These are phyloP conservation scores for Argopecten irradians DNA, from an alignment of 1,140 invertebrate species.

Conservation along the genomic window DNA sequence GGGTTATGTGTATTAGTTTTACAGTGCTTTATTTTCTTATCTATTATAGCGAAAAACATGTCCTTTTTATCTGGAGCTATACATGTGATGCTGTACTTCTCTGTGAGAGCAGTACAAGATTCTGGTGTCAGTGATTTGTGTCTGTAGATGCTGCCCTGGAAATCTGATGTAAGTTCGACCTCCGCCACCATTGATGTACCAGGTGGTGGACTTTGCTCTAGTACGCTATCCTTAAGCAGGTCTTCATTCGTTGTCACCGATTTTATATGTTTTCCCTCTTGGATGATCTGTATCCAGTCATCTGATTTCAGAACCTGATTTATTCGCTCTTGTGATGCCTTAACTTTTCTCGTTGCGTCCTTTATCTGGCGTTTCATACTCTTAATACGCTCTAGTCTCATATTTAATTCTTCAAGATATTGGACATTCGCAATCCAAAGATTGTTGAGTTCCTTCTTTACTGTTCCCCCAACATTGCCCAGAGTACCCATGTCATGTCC, in stretches of 20 bases:
- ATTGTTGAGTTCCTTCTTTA: neutral
- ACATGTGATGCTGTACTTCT: neutral
- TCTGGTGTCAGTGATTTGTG: neutral
- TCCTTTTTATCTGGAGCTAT: neutral
- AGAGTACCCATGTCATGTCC: neutral
- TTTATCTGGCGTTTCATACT: neutral
- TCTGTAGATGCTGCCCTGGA: neutral
- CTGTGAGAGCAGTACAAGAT: neutral
- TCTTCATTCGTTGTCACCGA: neutral
- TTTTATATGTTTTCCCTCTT: neutral
- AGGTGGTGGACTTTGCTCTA: neutral
- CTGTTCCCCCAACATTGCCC: neutral
- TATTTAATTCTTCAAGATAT: neutral
- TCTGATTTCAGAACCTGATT: neutral
- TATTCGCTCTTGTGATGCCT: neutral
- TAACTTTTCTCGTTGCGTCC: neutral
- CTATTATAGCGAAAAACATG: neutral
- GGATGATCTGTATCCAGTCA: neutral
- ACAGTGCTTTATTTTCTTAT: neutral
- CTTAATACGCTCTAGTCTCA: neutral
- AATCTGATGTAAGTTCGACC: neutral
- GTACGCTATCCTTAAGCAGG: neutral
- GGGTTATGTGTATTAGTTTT: neutral
- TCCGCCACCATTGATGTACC: neutral
- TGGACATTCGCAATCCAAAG: neutral